Evolutionary conservation across 2,888 invertebrate genomes (phyloP), one percentile per base, ranked within the genome.

Genomic region (Anthophora plumipes): DNA sequence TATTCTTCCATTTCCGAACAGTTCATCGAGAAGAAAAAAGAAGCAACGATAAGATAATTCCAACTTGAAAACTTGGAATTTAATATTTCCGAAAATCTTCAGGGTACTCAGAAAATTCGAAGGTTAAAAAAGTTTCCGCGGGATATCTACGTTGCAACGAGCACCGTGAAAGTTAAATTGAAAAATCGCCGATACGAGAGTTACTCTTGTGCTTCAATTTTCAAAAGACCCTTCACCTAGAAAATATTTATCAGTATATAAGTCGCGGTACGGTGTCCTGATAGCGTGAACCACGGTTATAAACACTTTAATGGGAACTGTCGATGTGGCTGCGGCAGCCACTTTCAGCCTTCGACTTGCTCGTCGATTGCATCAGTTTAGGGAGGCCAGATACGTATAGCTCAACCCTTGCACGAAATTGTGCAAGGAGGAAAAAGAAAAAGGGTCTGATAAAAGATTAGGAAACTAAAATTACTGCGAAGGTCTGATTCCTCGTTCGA

Each of bases 281-380:
- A 61, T 85, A 69, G 80, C 85, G 83, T 89, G 88, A 88, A 88
- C 86, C 89, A 85, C 83, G 78, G 78, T 77, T 77, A 82, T 88
- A 82, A 85, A 88, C 88, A 68, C 66, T 80, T 71, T 81, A 85
- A 86, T 82, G 76, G 84, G 68, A 55, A 55, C 80, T 60, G 66
- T 72, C 77, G 79, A 81, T 79, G 71, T 63, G 63, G 31, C 64
- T 59, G 48, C 43, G 63, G 31, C 74, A 66, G 82, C 82, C 83
- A 84, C 77, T 81, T 83, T 79, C 81, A 72, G 70, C 69, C 63
- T 73, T 80, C 77, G 83, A 82, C 72, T 31, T 31, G 46, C 46
- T 77, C 61, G 67, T 48, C 73, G 63, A 72, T 77, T 17, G 31
- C 63, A 31, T 66, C 74, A 66, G 37, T 39, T 77, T 39, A 43